Evolutionary conservation across 2,888 invertebrate species (phyloP).

Genomic region (Synanthedon vespiformis): DNA sequence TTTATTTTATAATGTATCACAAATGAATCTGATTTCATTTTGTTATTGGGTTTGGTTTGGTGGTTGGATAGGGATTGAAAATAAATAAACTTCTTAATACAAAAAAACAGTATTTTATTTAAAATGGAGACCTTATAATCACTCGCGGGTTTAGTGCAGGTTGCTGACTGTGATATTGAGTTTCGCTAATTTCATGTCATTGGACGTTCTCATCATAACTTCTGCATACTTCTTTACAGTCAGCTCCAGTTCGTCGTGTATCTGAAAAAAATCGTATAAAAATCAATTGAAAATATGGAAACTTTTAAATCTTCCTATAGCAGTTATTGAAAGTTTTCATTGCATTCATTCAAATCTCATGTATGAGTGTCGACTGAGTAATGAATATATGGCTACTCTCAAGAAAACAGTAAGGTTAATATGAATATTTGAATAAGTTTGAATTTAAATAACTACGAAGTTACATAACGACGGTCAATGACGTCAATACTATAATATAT

Average conservation of each 20-base stretch:
- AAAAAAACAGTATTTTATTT: background rate
- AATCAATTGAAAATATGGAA: no score
- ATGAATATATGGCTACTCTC: no score
- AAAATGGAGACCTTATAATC: slow-evolving; percentile 2
- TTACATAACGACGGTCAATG: no score
- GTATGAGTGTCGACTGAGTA: no score
- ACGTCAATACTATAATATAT: no score
- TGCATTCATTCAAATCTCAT: no score
- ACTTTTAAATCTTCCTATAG: no score
- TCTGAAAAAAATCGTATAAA: slow-evolving; percentile 54
- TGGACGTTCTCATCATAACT: slow-evolving; percentile 74
- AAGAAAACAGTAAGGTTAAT: no score
- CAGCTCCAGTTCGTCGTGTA: slow-evolving; percentile 71
- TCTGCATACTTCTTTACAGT: slow-evolving; percentile 74
- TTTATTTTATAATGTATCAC: background rate
- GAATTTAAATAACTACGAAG: no score
- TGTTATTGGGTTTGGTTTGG: background rate
- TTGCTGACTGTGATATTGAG: background rate
- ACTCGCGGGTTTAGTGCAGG: background rate
- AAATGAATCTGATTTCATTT: background rate
- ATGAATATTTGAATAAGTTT: no score
- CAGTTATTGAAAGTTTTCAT: no score
- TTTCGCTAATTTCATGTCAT: slow-evolving; percentile 64
- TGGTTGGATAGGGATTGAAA: background rate
- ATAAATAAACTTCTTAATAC: background rate